Evolutionary conservation across 35 echinoderm and acorn worm species (phyloP).

Genomic region (Apostichopus californicus): DNA sequence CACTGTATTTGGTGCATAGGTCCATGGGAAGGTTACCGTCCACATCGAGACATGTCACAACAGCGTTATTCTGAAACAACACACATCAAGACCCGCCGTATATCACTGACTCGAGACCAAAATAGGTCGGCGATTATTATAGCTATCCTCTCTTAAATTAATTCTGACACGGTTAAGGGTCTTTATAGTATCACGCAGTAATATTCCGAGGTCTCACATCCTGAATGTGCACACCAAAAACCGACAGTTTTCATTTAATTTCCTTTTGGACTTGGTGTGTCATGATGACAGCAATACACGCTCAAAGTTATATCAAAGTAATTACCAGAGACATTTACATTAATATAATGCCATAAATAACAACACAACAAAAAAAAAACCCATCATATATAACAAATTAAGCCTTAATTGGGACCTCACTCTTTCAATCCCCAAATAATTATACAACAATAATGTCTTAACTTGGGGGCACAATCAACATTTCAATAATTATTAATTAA

Average conservation of each 20-base stretch:
- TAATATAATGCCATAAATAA: no score
- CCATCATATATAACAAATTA: no score
- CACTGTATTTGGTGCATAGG: slow-evolving; percentile 73
- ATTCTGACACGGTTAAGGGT: not conserved
- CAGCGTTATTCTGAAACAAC: slow-evolving; percentile 80
- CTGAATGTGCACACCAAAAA: not conserved
- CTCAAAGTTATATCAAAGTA: no score
- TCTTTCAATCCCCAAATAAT: no score
- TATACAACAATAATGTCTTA: no score
- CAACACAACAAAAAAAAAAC: no score
- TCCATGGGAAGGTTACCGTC: slow-evolving; percentile 85
- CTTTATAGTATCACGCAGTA: not conserved
- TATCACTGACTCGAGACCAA: not conserved
- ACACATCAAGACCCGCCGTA: no score
- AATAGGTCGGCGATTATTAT: not conserved
- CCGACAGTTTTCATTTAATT: slow-evolving; percentile 21
- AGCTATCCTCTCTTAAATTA: not conserved
- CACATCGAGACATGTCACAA: slow-evolving; percentile 75
- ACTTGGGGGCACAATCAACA: no score
- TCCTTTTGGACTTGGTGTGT: not conserved
- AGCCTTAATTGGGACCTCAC: no score
- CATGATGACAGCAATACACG: not conserved
- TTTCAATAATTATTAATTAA: no score
- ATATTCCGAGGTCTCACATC: not conserved
- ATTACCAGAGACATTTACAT: no score